Conservation (phyloP, 2,113 vertebrate genomes). For the Amia ocellicauda region DNA sequence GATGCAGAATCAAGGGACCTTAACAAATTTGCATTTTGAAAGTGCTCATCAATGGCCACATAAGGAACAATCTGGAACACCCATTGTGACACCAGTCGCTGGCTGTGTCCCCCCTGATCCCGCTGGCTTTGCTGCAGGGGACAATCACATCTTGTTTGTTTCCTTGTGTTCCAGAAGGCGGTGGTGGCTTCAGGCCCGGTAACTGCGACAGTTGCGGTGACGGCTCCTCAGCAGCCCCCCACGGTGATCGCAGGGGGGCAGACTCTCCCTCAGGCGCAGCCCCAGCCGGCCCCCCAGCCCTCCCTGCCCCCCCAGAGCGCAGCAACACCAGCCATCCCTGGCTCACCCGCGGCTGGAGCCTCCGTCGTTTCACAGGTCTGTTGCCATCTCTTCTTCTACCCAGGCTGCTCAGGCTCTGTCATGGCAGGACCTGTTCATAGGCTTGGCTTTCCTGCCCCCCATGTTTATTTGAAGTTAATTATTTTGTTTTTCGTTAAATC, state of each 20-base stretch:
- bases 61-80: constrained; percentile 53
- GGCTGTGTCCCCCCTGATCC: constrained; percentile 57
- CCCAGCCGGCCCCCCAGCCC: constrained; percentile 51
- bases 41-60: constrained; percentile 49
- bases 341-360: constrained; percentile 59
- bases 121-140: constrained; percentile 65
- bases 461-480: too few relatives aligned
- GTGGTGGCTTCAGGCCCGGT: constrained; percentile 38
- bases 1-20: too few relatives aligned
- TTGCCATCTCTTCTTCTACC: constrained; percentile 12
- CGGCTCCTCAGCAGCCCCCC: constrained; percentile 60
- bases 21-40: too few relatives aligned
- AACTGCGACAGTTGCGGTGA: constrained; percentile 55
- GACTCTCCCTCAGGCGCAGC: constrained; percentile 44
- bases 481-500: too few relatives aligned
- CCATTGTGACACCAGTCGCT: constrained; percentile 58
- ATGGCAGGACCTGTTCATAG: constrained; percentile 55
- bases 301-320: constrained; percentile 52
- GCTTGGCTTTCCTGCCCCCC: constrained; percentile 43
- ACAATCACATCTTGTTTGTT: constrained; percentile 68
- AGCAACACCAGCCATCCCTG: constrained; percentile 48
- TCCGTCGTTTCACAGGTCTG: constrained; percentile 73
- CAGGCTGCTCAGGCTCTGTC: constrained; percentile 32
- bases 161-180: constrained; percentile 59
- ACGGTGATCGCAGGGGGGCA: constrained; percentile 44